Conservation (phyloP, 1,140 invertebrate genomes). For the Diploscapter pachys region DNA sequence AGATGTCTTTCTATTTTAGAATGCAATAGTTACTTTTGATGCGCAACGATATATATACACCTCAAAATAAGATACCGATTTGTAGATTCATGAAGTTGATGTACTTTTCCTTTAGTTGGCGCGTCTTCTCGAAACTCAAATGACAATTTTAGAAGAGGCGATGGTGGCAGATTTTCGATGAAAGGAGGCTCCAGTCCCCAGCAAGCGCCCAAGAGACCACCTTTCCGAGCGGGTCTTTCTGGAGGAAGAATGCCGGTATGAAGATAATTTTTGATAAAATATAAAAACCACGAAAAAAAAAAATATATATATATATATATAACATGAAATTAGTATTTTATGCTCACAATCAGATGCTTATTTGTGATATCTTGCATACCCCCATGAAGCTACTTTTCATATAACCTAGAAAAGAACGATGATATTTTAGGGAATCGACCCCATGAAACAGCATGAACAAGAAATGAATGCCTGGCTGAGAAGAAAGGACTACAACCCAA, state of each 20-base stretch:
- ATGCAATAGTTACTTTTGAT: too few species aligned
- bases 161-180: constrained; percentile 27
- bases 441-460: constrained; percentile 25
- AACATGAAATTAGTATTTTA: background rate
- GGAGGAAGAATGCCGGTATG: constrained; percentile 4
- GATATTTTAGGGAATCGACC: background rate
- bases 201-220: constrained; percentile 3
- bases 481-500: constrained; percentile 45
- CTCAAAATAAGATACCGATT: too few species aligned
- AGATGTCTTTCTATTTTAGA: too few species aligned
- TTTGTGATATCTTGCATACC: too few species aligned
- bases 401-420: background rate
- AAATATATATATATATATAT: too few species aligned
- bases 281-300: background rate
- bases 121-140: too few species aligned
- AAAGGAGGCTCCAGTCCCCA: constrained; percentile 11
- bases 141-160: constrained; percentile 9
- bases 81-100: too few species aligned
- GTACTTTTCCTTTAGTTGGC: too few species aligned
- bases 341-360: background rate
- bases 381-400: background rate
- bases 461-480: constrained; percentile 44
- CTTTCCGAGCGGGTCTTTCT: constrained; percentile 3
- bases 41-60: too few species aligned
- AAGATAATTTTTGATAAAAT: background rate